A percentile compares a stretch with the other conserved stretches of the same genome.
These are phyloP conservation scores for Muntiacus reevesi DNA, from an alignment of 2,113 vertebrate species.

Conservation along the genomic window DNA sequence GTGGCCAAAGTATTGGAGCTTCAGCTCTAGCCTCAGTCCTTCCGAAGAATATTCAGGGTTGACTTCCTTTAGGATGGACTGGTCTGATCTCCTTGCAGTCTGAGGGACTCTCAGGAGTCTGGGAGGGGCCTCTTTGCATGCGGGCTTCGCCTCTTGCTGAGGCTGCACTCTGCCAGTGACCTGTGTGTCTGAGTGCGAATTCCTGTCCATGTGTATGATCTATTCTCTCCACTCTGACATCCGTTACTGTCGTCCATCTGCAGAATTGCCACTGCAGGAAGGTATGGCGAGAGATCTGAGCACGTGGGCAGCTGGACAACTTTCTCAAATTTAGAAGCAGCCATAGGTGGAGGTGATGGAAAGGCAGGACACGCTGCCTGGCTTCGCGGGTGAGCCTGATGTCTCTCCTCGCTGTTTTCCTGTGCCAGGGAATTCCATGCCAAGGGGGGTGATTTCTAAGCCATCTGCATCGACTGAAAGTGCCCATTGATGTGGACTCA, in stretches of 20 bases:
- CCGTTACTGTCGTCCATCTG: neutral
- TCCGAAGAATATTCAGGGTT: neutral
- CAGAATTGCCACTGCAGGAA: neutral
- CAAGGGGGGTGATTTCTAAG: neutral
- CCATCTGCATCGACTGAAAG: neutral
- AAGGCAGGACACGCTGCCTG: rapidly evolving
- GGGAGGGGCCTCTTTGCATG: neutral
- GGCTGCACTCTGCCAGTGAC: too few species aligned
- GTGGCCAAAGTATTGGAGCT: neutral
- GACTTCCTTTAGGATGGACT: neutral
- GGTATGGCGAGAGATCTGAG: neutral
- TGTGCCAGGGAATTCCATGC: neutral
- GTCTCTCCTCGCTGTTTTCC: neutral
- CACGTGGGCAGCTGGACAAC: neutral
- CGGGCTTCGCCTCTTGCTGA: rapidly evolving
- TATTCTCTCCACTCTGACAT: neutral
- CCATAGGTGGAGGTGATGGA: neutral
- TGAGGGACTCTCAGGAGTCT: neutral
- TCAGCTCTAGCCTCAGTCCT: neutral
- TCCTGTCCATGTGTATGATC: neutral
- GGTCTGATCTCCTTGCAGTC: neutral
- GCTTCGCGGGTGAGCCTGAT: neutral
- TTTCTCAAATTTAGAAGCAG: neutral
- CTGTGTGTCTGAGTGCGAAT: rapidly evolving
- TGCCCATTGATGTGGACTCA: neutral